Conservation (phyloP, 2,797 vertebrate species). For the Melopsittacus undulatus region DNA sequence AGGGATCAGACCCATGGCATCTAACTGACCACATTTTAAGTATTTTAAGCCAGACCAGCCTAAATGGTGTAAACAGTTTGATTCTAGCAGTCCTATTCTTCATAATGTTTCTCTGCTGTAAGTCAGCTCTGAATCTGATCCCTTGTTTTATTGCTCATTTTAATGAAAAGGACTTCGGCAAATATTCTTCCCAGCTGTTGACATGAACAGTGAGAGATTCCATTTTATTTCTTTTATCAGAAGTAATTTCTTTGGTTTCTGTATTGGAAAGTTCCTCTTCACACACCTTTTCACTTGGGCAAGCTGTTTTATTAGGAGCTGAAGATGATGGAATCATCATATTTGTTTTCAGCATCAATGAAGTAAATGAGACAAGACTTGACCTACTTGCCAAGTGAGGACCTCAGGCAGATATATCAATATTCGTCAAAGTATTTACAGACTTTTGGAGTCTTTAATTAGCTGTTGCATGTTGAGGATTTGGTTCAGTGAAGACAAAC, state of each 20-base stretch:
- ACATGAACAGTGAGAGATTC: neutral
- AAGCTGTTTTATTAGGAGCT: conserved; percentile 55
- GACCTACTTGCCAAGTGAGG: conserved; percentile 8
- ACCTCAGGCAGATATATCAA: conserved; percentile 9
- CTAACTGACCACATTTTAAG: neutral
- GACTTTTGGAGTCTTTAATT: conserved; percentile 52
- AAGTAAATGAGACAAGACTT: conserved; percentile 40
- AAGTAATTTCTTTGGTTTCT: conserved; percentile 50
- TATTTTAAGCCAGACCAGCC: neutral
- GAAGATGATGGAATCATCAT: conserved; percentile 6
- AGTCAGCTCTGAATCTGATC: neutral
- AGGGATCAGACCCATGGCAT: neutral
- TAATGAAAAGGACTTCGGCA: neutral
- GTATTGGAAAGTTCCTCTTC: conserved; percentile 35
- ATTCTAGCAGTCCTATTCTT: neutral
- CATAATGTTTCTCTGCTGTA: neutral
- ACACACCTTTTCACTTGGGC: neutral
- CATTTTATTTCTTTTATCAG: neutral
- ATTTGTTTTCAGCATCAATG: neutral
- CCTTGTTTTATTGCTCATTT: conserved; percentile 44
- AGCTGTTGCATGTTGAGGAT: conserved; percentile 35
- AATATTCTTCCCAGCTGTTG: neutral
- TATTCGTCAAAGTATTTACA: conserved; percentile 49
- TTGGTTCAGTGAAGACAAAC: conserved; percentile 51
- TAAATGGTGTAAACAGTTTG: neutral